A percentile compares a stretch with the other conserved stretches of the same genome.
These are phyloP conservation scores for Oasisia sp. DNA, from an alignment of 2,888 invertebrate genomes.

Conservation along the genomic window DNA sequence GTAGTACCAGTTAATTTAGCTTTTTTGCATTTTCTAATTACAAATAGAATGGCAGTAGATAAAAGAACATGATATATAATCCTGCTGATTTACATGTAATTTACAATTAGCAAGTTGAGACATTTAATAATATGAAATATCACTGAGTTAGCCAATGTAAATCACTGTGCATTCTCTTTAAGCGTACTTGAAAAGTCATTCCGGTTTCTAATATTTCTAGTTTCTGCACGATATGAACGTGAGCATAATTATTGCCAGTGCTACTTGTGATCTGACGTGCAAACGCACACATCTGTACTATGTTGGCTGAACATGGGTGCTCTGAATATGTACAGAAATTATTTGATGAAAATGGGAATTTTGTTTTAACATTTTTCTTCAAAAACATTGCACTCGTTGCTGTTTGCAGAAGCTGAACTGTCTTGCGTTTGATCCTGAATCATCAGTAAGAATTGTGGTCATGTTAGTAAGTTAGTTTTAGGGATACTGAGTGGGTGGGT, in stretches of 20 bases:
- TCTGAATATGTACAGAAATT: neutral
- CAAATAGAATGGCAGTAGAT: no score
- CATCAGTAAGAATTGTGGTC: neutral
- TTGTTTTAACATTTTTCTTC: neutral
- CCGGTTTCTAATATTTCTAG: neutral
- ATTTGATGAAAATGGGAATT: neutral
- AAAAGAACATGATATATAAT: no score
- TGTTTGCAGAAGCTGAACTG: neutral
- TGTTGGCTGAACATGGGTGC: neutral
- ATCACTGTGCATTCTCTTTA: neutral
- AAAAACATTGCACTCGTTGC: neutral
- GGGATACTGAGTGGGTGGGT: neutral
- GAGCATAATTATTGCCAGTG: neutral
- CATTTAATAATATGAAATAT: no score
- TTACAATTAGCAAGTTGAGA: no score
- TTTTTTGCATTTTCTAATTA: no score
- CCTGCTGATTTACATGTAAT: no score
- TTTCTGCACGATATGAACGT: neutral
- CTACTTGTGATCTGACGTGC: neutral
- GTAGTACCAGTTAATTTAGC: no score
- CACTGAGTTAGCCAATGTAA: no score
- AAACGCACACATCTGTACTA: neutral
- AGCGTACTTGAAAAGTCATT: neutral
- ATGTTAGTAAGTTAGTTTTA: neutral
- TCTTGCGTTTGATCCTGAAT: neutral